Percentiles rank a stretch among this genome's conserved stretches.
Conservation (phyloP, 2,888 invertebrate species). For the Rhaphigaster nebulosa region DNA sequence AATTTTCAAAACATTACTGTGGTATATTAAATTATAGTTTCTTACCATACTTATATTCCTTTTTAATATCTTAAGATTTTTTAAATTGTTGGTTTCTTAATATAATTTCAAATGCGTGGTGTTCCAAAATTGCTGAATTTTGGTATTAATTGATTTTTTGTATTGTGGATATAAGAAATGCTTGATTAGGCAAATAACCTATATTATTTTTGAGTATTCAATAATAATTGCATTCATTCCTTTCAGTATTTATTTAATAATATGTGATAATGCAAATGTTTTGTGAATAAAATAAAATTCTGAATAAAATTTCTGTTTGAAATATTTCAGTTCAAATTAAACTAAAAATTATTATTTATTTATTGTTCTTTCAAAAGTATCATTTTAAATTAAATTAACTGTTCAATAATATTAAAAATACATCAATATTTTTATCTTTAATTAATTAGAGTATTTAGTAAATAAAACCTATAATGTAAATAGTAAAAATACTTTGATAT, state of each 20-base stretch:
- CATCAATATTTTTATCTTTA: not conserved
- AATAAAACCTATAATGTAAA: not conserved
- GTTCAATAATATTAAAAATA: not conserved
- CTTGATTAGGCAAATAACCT: not conserved
- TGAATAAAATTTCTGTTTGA: not conserved
- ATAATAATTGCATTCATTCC: not conserved
- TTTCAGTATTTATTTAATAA: not conserved
- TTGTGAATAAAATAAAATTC: not conserved
- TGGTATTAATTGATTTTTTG: not conserved
- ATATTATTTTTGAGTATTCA: not conserved
- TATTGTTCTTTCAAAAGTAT: not conserved
- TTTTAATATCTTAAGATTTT: not conserved
- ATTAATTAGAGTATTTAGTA: not conserved
- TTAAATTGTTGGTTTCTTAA: not conserved
- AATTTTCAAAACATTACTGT: not conserved
- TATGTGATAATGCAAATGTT: not conserved
- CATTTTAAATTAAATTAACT: not conserved
- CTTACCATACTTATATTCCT: not conserved
- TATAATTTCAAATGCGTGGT: not conserved
- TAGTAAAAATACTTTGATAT: not conserved
- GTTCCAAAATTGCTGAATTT: not conserved
- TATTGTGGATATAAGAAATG: not conserved
- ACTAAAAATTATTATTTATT: no score
- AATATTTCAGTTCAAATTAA: not conserved
- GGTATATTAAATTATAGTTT: not conserved